Evolutionary conservation across 2,888 invertebrate genomes (phyloP).

Genomic region (Branchellion lobata): DNA sequence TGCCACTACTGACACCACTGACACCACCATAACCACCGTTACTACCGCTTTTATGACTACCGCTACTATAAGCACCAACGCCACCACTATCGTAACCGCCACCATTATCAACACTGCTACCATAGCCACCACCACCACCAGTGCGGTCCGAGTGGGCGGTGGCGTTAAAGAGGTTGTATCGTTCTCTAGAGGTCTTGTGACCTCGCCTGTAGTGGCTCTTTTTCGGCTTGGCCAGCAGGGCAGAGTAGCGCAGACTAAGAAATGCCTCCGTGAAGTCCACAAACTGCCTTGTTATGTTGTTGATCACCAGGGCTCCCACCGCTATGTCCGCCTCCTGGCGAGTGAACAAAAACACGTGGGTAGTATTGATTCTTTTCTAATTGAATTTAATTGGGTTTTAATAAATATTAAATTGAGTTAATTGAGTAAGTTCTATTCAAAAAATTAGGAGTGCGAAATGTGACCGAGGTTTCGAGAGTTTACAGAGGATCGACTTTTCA

Average conservation of each 20-base stretch:
- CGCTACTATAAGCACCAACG: not conserved
- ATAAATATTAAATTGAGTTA: no score
- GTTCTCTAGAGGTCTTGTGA: not conserved
- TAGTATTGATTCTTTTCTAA: no score
- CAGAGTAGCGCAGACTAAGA: conserved; percentile 50
- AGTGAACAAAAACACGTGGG: no score
- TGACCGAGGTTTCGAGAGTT: no score
- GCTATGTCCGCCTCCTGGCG: conserved; percentile 52
- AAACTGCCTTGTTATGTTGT: conserved; percentile 40
- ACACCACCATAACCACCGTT: no score
- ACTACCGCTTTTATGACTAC: not conserved
- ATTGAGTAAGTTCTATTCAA: no score
- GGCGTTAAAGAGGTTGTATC: not conserved
- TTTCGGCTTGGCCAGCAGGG: conserved; percentile 45
- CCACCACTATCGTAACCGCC: not conserved
- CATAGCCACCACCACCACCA: not conserved
- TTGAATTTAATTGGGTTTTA: no score
- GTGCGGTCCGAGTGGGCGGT: not conserved
- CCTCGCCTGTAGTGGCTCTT: not conserved
- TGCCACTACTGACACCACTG: no score
- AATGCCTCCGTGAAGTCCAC: conserved; percentile 52
- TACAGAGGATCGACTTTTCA: no score
- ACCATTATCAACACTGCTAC: no score
- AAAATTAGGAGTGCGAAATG: no score
- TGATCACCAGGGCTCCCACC: conserved; percentile 50